A percentile compares a stretch with the other conserved stretches of the same genome.
Evolutionary conservation across 2,888 invertebrate genomes (phyloP).

Genomic region (Lingula anatina): DNA sequence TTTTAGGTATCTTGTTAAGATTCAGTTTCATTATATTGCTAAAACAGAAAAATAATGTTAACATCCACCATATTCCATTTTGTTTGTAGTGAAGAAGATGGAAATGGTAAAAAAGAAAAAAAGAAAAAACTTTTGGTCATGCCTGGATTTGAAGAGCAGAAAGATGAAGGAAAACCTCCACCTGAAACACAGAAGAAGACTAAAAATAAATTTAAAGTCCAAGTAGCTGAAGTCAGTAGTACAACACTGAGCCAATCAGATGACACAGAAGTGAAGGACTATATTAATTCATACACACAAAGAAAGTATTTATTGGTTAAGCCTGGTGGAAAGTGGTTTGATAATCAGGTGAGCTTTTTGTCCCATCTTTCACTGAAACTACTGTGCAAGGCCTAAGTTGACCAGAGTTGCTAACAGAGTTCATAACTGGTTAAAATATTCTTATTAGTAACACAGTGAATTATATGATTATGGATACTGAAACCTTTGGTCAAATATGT

Average conservation of each 20-base stretch:
- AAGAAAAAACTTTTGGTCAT: slow-evolving; percentile 2
- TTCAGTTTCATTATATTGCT: background rate
- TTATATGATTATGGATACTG: no score
- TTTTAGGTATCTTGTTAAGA: slow-evolving; percentile 4
- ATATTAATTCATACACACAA: slow-evolving; percentile 18
- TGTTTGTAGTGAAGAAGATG: background rate
- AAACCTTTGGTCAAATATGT: background rate
- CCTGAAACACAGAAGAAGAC: slow-evolving; percentile 21
- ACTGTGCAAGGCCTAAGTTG: no score
- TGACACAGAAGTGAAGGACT: slow-evolving; percentile 4
- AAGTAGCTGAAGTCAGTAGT: slow-evolving; percentile 28
- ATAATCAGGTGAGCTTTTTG: slow-evolving; percentile 21
- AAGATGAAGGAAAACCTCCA: background rate
- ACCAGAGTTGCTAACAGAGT: no score
- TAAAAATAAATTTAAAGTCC: slow-evolving; percentile 32
- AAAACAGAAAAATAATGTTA: background rate
- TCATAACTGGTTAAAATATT: no score
- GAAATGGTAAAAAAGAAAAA: slow-evolving; percentile 8
- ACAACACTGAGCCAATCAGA: slow-evolving; percentile 14
- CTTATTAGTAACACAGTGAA: no score
- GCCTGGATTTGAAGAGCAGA: slow-evolving; percentile 1
- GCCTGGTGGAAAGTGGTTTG: slow-evolving; percentile 28
- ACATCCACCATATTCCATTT: background rate
- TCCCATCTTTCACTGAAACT: no score
- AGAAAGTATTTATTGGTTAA: slow-evolving; percentile 35